These are phyloP conservation scores for Sturmia bella DNA, from an alignment of 2,888 invertebrate genomes.

Conservation along the genomic window DNA sequence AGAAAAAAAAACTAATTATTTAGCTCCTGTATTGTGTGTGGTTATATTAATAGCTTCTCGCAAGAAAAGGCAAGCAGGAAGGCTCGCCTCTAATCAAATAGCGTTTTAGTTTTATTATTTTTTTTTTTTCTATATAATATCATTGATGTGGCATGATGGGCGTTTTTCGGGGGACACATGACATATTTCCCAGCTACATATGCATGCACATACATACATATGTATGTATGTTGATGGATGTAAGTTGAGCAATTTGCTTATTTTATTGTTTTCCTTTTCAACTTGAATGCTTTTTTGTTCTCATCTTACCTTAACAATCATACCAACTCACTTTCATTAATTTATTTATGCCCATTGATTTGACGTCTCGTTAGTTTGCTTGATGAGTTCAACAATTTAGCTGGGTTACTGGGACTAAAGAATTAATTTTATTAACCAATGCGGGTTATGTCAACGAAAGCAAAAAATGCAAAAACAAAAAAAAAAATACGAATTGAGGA, in stretches of 20 bases:
- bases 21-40: too few species aligned
- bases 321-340: not conserved
- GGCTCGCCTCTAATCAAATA: too few species aligned
- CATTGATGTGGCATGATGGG: too few species aligned
- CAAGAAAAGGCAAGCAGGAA: too few species aligned
- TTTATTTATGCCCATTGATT: constrained; percentile 20
- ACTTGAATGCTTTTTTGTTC: not conserved
- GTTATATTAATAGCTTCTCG: too few species aligned
- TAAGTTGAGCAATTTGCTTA: constrained; percentile 55
- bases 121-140: too few species aligned
- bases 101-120: too few species aligned
- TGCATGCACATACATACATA: too few species aligned
- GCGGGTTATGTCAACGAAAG: constrained; percentile 51
- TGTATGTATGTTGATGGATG: constrained; percentile 10
- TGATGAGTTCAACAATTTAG: constrained; percentile 49
- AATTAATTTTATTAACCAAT: constrained; percentile 45
- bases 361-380: constrained; percentile 14
- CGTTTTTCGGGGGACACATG: constrained; percentile 4
- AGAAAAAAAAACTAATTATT: too few species aligned
- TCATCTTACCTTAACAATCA: not conserved
- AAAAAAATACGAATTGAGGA: not conserved
- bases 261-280: not conserved
- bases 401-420: constrained; percentile 59
- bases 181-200: not conserved
- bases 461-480: not conserved